A percentile compares a stretch with the other conserved stretches of the same genome.
These are phyloP conservation scores for Propithecus coquereli DNA, from an alignment of 2,113 vertebrate species.

Conservation along the genomic window DNA sequence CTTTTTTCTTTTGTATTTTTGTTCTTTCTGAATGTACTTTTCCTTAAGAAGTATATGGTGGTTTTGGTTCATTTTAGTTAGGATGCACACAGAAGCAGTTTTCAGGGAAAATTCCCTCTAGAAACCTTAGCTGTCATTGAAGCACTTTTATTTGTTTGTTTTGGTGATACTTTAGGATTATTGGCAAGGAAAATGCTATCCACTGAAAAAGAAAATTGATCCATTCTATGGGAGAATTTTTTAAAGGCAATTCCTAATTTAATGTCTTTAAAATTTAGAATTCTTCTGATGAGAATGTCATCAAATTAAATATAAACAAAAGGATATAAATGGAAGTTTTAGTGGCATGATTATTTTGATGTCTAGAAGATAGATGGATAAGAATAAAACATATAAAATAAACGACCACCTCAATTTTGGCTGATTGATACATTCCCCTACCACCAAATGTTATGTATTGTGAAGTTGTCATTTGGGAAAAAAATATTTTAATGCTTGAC, in stretches of 20 bases:
- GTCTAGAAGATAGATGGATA: neutral
- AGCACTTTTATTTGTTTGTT: constrained; percentile 29
- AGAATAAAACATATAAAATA: neutral
- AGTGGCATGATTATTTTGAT: constrained; percentile 46
- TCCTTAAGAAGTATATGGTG: neutral
- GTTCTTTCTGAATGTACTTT: neutral
- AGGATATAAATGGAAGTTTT: neutral
- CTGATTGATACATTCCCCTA: neutral
- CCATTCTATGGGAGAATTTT: neutral
- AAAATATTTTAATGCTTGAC: constrained; percentile 16
- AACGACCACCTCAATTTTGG: neutral
- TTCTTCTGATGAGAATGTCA: constrained; percentile 16
- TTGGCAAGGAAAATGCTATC: neutral
- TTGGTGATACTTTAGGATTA: constrained; percentile 47
- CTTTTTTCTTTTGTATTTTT: neutral
- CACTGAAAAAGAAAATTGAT: neutral
- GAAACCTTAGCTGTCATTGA: constrained; percentile 36
- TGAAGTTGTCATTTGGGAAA: neutral
- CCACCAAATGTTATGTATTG: neutral
- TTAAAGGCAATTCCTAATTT: constrained; percentile 33
- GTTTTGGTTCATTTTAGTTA: constrained; percentile 40
- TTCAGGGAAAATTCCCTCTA: constrained; percentile 22
- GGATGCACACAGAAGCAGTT: neutral
- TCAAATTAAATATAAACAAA: constrained; percentile 62
- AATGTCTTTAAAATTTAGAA: constrained; percentile 23